These are phyloP conservation scores for Hydrocynus forskahlii DNA, from an alignment of 2,797 vertebrate genomes.

Conservation along the genomic window DNA sequence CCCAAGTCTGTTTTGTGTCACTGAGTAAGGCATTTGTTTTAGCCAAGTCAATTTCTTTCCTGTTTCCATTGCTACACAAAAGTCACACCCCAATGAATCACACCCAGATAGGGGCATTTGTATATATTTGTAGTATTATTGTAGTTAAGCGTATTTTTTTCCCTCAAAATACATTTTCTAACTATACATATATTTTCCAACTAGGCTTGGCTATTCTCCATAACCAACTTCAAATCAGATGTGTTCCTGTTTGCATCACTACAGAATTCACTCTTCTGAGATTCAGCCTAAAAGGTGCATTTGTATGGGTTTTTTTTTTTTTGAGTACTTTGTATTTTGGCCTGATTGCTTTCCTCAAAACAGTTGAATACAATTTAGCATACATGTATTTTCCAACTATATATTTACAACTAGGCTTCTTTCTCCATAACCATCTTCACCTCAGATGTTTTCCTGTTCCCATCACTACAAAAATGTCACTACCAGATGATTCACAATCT, in stretches of 20 bases:
- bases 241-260: background rate
- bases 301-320: too few species aligned
- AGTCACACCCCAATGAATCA: background rate
- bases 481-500: too few species aligned
- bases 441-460: too few species aligned
- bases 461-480: background rate
- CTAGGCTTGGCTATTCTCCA: background rate
- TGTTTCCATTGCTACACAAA: background rate
- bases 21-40: background rate
- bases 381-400: too few species aligned
- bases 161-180: background rate
- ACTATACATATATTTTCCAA: background rate
- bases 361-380: too few species aligned
- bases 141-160: background rate
- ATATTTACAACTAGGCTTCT: too few species aligned
- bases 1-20: background rate
- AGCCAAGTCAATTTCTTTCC: background rate
- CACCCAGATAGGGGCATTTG: too few species aligned
- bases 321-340: too few species aligned
- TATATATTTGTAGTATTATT: background rate
- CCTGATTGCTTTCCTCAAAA: too few species aligned
- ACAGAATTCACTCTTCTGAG: too few species aligned
- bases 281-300: too few species aligned
- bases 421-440: too few species aligned
- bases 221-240: constrained; percentile 12